phyloP scores from a whole-genome alignment of 2,888 invertebrate genomes.

The Epirrhoe tristata region DNA sequence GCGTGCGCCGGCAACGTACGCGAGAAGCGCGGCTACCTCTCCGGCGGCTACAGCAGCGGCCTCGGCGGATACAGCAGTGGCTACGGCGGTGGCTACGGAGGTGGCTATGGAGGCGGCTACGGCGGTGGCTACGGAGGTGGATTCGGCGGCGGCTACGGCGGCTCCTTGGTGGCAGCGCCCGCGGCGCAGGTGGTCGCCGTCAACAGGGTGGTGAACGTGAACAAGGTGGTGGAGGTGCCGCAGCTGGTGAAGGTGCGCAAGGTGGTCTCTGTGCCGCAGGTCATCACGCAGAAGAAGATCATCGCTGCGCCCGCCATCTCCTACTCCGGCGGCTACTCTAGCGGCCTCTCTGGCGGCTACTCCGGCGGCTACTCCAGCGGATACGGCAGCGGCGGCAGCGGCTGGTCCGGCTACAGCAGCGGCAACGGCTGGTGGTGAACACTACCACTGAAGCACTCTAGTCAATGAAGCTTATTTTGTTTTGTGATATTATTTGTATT shows the following conservation, averaged over 20 bases:
- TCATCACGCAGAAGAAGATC: conserved; percentile 62
- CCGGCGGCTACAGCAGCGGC: conserved; percentile 31
- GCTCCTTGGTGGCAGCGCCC: conserved; percentile 40
- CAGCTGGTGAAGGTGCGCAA: conserved; percentile 59
- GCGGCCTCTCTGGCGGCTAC: conserved; percentile 21
- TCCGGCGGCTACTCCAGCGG: conserved; percentile 27
- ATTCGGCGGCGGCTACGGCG: conserved; percentile 33
- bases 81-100: conserved; percentile 29
- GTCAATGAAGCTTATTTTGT: conserved; percentile 23
- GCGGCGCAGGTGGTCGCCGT: conserved; percentile 50
- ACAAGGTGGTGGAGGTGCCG: conserved; percentile 58
- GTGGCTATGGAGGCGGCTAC: conserved; percentile 35
- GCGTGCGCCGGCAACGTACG: conserved; percentile 43
- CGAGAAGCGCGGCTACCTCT: conserved; percentile 44
- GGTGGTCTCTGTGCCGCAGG: conserved; percentile 63
- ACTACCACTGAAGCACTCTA: conserved; percentile 16
- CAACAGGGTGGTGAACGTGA: conserved; percentile 58
- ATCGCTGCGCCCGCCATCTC: conserved; percentile 49
- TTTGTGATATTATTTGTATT: too few species aligned
- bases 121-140: conserved; percentile 30
- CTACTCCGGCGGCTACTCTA: conserved; percentile 29
- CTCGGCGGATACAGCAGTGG: conserved; percentile 25
- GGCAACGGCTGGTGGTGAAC: conserved; percentile 48
- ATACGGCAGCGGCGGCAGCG: conserved; percentile 30
- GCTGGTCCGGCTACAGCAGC: conserved; percentile 26